phyloP scores from a whole-genome alignment of 2,888 invertebrate genomes.

The Conomelus anceps region DNA sequence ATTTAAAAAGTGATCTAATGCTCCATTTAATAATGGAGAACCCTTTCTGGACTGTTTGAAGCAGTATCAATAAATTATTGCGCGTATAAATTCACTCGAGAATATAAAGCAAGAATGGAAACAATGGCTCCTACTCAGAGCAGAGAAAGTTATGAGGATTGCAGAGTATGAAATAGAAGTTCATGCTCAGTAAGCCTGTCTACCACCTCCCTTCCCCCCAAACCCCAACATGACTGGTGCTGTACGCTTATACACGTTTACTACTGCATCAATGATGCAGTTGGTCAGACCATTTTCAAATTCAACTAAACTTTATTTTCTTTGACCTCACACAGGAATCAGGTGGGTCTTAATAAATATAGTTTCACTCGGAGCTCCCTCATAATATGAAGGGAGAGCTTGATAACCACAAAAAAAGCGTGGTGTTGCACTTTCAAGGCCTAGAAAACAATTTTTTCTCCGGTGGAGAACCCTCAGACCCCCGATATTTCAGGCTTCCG shows the following conservation, averaged over 20 bases:
- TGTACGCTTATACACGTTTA: neutral
- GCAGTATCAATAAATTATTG: neutral
- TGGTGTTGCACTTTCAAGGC: neutral
- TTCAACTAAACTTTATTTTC: neutral
- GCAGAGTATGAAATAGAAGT: neutral
- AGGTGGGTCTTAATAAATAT: neutral
- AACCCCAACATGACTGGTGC: too few relatives aligned
- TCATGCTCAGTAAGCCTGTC: neutral
- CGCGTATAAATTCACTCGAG: neutral
- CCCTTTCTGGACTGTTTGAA: neutral
- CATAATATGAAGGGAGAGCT: neutral
- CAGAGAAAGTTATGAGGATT: neutral
- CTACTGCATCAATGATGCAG: neutral
- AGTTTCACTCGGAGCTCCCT: too few relatives aligned
- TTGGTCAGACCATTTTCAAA: neutral
- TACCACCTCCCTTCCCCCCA: neutral
- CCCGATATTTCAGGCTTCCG: too few relatives aligned
- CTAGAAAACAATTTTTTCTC: too few relatives aligned
- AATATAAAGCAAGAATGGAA: neutral
- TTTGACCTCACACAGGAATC: neutral
- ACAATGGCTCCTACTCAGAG: neutral
- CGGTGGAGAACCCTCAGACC: too few relatives aligned
- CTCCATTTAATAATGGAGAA: neutral
- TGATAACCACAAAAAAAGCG: neutral
- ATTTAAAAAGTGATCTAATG: neutral